Conservation (phyloP, 2,797 vertebrate species). For the Paramormyrops hopkinsi region DNA sequence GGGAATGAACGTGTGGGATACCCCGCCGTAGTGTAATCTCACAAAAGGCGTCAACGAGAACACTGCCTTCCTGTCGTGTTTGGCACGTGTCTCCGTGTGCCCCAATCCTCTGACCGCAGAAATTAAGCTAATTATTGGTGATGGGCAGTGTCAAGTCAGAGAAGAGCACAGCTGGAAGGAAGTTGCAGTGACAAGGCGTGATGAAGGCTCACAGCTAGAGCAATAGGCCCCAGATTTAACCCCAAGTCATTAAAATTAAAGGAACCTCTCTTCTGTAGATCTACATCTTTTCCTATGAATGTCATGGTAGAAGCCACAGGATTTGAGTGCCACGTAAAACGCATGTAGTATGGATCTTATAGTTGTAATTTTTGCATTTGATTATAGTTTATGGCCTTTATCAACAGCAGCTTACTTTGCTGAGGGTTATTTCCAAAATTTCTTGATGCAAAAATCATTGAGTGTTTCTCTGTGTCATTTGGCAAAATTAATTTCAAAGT, state of each 20-base stretch:
- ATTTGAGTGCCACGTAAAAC: not conserved
- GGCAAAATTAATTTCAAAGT: not conserved
- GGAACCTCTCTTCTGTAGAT: not conserved
- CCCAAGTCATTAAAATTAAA: not conserved
- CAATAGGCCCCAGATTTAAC: not conserved
- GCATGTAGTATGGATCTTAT: not conserved
- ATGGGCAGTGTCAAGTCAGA: not conserved
- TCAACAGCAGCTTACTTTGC: not conserved
- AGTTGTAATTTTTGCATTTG: not conserved
- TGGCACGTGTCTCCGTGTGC: not conserved
- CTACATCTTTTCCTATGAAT: not conserved
- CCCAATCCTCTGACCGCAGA: not conserved
- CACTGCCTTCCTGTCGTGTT: not conserved
- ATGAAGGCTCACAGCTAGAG: not conserved
- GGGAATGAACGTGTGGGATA: not conserved
- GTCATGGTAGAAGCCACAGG: not conserved
- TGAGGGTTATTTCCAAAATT: not conserved
- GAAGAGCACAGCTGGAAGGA: not conserved
- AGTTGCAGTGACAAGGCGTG: not conserved
- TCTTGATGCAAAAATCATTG: not conserved
- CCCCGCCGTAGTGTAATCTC: not conserved
- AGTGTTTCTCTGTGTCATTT: not conserved
- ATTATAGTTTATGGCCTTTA: not conserved
- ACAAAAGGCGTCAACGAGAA: not conserved
- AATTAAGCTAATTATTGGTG: not conserved